Conservation (phyloP, 92 coral and sea anemone species). For the Metridium senile region DNA sequence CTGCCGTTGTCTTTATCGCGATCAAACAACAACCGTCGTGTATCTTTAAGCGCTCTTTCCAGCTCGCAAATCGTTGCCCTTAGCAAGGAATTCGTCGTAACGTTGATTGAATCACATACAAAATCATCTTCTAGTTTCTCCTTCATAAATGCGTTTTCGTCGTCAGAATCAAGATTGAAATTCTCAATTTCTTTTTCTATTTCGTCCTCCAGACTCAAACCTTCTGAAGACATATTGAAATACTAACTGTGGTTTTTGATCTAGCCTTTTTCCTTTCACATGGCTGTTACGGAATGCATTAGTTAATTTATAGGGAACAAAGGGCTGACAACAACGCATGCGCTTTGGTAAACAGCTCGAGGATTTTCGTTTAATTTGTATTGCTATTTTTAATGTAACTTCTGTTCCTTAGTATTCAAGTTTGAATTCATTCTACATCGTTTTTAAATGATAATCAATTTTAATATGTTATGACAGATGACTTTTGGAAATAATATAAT, state of each 20-base stretch:
- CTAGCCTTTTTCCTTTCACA: conserved; percentile 18
- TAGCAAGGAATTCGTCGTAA: conserved; percentile 80
- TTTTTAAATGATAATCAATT: not conserved
- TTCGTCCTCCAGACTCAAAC: conserved; percentile 35
- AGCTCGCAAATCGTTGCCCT: conserved; percentile 90
- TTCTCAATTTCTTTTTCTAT: conserved; percentile 47
- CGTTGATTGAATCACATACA: conserved; percentile 59
- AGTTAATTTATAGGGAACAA: not conserved
- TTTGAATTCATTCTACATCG: not conserved
- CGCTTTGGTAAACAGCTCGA: not conserved
- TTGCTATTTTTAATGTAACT: not conserved
- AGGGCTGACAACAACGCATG: not conserved
- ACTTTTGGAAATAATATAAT: not conserved
- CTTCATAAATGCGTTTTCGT: conserved; percentile 42
- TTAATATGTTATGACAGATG: not conserved
- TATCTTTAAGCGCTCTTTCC: conserved; percentile 90
- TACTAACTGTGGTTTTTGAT: not conserved
- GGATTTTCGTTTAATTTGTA: not conserved
- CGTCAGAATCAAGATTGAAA: conserved; percentile 60
- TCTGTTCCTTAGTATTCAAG: not conserved
- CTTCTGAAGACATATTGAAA: conserved; percentile 23
- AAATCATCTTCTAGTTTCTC: conserved; percentile 27
- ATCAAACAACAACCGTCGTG: conserved; percentile 73
- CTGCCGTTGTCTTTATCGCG: conserved; percentile 82
- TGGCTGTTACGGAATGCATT: conserved; percentile 20